Evolutionary conservation across 2,888 invertebrate genomes (phyloP).

Genomic region (Lordiphosa fenestrarum): DNA sequence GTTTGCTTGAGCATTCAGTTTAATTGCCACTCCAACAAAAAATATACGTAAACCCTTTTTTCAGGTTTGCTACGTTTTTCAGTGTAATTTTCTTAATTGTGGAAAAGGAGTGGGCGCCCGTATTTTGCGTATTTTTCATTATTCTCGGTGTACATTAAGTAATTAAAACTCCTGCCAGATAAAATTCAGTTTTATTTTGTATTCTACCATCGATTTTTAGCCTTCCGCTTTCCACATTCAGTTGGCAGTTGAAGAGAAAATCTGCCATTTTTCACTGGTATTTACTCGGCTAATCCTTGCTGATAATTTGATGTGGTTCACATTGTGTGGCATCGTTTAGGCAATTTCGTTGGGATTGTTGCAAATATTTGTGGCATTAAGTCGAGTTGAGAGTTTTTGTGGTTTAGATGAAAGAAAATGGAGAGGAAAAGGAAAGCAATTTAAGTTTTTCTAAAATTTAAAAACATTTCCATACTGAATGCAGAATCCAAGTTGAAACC

Average conservation of each 20-base stretch:
- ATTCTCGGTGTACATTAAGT: constrained; percentile 52
- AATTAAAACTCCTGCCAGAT: constrained; percentile 54
- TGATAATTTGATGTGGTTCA: constrained; percentile 46
- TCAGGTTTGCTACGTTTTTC: constrained; percentile 28
- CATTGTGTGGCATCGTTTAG: constrained; percentile 9
- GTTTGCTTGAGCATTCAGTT: constrained; percentile 55
- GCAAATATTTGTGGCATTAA: neutral
- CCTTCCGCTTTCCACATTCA: neutral
- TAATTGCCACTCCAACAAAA: constrained; percentile 47
- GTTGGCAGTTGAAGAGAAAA: too few relatives aligned
- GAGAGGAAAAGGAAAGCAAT: too few relatives aligned
- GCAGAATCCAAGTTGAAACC: too few relatives aligned
- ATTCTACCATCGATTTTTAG: constrained; percentile 59
- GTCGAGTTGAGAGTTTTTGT: constrained; percentile 1
- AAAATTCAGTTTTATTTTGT: constrained; percentile 47
- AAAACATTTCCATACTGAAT: too few relatives aligned
- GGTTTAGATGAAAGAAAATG: neutral
- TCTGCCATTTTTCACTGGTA: constrained; percentile 39
- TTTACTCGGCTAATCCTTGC: constrained; percentile 49
- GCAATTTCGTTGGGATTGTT: constrained; percentile 3
- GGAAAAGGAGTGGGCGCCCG: constrained; percentile 13
- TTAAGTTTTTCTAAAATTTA: neutral
- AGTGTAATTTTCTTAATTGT: constrained; percentile 39
- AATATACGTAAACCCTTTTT: constrained; percentile 16
- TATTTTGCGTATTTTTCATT: constrained; percentile 34